Conservation (phyloP, 2,888 invertebrate genomes). For the Linnaemya vulpina region DNA sequence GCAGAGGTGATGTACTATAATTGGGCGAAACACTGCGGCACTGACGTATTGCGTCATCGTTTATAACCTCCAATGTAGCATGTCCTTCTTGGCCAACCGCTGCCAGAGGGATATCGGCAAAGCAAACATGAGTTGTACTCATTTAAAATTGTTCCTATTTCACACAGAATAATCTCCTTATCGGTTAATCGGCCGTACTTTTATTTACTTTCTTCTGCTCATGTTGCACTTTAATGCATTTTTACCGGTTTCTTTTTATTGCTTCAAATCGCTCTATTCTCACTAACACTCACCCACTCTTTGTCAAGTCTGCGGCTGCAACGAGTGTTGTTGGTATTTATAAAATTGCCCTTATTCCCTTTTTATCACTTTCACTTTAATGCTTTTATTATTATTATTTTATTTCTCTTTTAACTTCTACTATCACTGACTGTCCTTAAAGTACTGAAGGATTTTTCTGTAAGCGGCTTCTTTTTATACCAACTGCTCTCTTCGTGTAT, state of each 20-base stretch:
- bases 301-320: background rate
- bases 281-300: constrained; percentile 17
- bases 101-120: constrained; percentile 76
- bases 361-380: constrained; percentile 4
- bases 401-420: constrained; percentile 43
- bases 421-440: constrained; percentile 76
- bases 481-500: constrained; percentile 40
- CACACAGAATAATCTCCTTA: background rate
- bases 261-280: constrained; percentile 22
- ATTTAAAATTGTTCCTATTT: constrained; percentile 63
- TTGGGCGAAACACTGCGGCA: constrained; percentile 81
- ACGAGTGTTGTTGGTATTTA: constrained; percentile 19
- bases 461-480: constrained; percentile 80
- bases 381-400: constrained; percentile 7
- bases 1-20: constrained; percentile 81
- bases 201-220: background rate
- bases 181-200: background rate
- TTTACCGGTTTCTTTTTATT: constrained; percentile 71
- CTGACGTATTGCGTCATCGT: constrained; percentile 65
- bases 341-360: constrained; percentile 34
- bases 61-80: constrained; percentile 30
- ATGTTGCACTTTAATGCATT: constrained; percentile 67
- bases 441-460: constrained; percentile 79
- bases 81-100: constrained; percentile 54
- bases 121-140: constrained; percentile 78